phyloP scores from a whole-genome alignment of 2,797 vertebrate species.

The Rachycentron canadum region DNA sequence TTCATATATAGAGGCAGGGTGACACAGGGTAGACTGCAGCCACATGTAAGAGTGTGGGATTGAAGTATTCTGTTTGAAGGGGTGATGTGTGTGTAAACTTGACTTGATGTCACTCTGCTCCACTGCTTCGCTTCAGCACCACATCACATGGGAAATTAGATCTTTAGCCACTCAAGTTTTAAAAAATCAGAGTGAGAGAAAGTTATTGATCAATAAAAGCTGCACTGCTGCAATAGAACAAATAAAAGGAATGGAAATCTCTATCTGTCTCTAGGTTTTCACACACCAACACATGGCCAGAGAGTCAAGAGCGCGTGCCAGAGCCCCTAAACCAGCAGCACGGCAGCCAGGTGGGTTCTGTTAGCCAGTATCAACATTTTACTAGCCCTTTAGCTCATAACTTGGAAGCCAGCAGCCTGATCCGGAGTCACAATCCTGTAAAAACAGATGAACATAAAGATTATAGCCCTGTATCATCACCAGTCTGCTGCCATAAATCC shows the following conservation, averaged over 20 bases:
- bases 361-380: background rate
- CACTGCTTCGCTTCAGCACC: background rate
- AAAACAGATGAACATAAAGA: conserved; percentile 15
- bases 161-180: background rate
- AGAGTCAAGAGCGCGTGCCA: conserved; percentile 64
- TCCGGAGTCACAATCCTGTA: background rate
- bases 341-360: conserved; percentile 14
- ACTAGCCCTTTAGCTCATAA: background rate
- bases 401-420: background rate
- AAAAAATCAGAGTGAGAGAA: background rate
- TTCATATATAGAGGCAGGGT: background rate
- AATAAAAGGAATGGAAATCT: background rate
- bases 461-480: background rate
- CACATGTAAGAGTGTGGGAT: too few species aligned
- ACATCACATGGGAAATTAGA: background rate
- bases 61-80: too few species aligned
- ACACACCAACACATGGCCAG: conserved; percentile 76
- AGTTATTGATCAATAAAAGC: background rate
- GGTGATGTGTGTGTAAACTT: background rate
- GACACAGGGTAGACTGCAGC: too few species aligned
- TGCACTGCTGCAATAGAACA: background rate
- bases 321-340: conserved; percentile 7
- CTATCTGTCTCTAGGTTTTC: conserved; percentile 67
- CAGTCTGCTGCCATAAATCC: conserved; percentile 19
- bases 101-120: background rate